Conservation (phyloP, 1,140 invertebrate species). For the Bathynomus jamesi region DNA sequence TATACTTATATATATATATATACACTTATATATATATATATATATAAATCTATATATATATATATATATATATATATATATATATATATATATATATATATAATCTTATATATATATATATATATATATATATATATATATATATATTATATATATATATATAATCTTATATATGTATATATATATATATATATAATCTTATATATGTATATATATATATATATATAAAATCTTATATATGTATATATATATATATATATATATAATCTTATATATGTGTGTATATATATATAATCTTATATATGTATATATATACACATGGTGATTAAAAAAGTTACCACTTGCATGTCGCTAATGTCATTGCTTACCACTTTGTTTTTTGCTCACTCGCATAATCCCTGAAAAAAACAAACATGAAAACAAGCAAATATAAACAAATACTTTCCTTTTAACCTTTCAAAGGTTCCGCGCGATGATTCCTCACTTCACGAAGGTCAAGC, state of each 20-base stretch:
- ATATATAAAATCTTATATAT: not conserved
- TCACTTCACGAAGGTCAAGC: too few species aligned
- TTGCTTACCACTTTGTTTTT: too few species aligned
- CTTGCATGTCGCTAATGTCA: too few species aligned
- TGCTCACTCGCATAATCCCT: not conserved
- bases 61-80: constrained; percentile 7
- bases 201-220: constrained; percentile 1
- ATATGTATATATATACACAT: not conserved
- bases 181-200: not conserved
- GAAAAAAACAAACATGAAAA: not conserved
- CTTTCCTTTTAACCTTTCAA: too few species aligned
- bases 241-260: constrained; percentile 1
- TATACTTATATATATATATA: not conserved
- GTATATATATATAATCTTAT: not conserved
- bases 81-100: constrained; percentile 9
- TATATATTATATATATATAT: not conserved
- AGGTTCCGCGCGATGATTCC: too few species aligned
- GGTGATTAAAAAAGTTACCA: too few species aligned
- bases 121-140: not conserved
- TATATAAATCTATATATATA: constrained; percentile 8
- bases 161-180: not conserved
- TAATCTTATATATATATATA: not conserved
- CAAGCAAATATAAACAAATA: too few species aligned
- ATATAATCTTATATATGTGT: not conserved
- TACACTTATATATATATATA: not conserved